phyloP scores from a whole-genome alignment of 2,797 vertebrate species.

The Gambusia yucatana region DNA sequence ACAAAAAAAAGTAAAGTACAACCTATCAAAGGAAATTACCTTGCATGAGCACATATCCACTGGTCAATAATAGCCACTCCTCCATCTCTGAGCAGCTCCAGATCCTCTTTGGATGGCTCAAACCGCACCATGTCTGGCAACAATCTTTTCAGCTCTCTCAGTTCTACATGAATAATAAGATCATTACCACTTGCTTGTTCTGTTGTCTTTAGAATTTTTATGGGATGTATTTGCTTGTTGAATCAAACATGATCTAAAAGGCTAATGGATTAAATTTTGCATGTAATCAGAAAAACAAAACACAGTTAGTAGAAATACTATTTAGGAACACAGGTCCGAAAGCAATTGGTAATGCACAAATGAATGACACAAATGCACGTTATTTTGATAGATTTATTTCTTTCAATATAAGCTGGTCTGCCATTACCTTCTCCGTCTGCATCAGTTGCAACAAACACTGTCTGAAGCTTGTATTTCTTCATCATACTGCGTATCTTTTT shows the following conservation, averaged over 20 bases:
- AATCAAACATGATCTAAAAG: neutral
- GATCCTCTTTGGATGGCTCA: slow-evolving; percentile 87
- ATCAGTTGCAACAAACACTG: slow-evolving; percentile 93
- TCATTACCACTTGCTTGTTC: neutral
- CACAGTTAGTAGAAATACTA: neutral
- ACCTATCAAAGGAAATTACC: slow-evolving; percentile 72
- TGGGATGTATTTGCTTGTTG: neutral
- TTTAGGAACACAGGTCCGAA: neutral
- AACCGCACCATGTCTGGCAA: slow-evolving; percentile 91
- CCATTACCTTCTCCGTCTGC: slow-evolving; percentile 86
- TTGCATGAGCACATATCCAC: slow-evolving; percentile 96
- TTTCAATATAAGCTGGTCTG: neutral
- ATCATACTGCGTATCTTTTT: slow-evolving; percentile 88
- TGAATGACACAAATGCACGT: neutral
- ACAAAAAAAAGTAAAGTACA: neutral
- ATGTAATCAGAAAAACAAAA: neutral
- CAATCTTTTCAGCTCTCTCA: slow-evolving; percentile 82
- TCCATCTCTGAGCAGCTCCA: slow-evolving; percentile 92
- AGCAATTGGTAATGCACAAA: neutral
- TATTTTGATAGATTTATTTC: neutral
- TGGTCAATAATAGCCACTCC: slow-evolving; percentile 97
- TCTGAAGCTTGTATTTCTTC: slow-evolving; percentile 84
- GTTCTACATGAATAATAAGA: slow-evolving; percentile 73
- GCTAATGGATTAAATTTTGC: neutral
- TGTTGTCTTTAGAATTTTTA: neutral